These are phyloP conservation scores for Osmoderma eremita DNA, from an alignment of 2,888 invertebrate species.

Conservation along the genomic window DNA sequence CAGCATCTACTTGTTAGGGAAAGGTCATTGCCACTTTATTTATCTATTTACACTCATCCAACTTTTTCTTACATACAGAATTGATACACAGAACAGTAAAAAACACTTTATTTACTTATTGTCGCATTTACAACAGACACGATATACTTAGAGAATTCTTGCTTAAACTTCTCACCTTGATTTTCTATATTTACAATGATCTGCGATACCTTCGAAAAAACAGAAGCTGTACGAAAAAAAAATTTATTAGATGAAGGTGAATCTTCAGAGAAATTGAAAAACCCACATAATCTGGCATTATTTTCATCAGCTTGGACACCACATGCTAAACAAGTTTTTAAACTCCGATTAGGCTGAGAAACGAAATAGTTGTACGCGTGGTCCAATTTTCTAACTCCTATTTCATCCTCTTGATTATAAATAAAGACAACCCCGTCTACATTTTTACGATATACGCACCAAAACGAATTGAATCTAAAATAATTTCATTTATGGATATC, in stretches of 20 bases:
- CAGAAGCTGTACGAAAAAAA: constrained; percentile 45
- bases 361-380: constrained; percentile 55
- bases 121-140: constrained; percentile 41
- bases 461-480: constrained; percentile 51
- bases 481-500: constrained; percentile 2
- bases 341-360: constrained; percentile 50
- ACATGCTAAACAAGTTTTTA: constrained; percentile 52
- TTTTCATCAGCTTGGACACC: constrained; percentile 46
- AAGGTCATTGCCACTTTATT: too few relatives aligned
- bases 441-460: constrained; percentile 53
- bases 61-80: too few relatives aligned
- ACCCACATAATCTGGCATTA: constrained; percentile 52
- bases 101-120: constrained; percentile 21
- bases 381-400: constrained; percentile 51
- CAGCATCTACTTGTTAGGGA: too few relatives aligned
- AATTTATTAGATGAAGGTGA: background rate
- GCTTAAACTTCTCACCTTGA: constrained; percentile 52
- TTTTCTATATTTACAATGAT: constrained; percentile 52
- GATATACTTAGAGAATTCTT: constrained; percentile 52
- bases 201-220: constrained; percentile 53
- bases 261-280: background rate
- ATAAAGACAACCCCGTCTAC: constrained; percentile 54
- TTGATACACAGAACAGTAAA: too few relatives aligned
- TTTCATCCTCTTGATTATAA: constrained; percentile 50
- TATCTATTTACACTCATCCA: too few relatives aligned